phyloP scores from a whole-genome alignment of 2,888 invertebrate genomes.

The Aleiodes leptofemur region DNA sequence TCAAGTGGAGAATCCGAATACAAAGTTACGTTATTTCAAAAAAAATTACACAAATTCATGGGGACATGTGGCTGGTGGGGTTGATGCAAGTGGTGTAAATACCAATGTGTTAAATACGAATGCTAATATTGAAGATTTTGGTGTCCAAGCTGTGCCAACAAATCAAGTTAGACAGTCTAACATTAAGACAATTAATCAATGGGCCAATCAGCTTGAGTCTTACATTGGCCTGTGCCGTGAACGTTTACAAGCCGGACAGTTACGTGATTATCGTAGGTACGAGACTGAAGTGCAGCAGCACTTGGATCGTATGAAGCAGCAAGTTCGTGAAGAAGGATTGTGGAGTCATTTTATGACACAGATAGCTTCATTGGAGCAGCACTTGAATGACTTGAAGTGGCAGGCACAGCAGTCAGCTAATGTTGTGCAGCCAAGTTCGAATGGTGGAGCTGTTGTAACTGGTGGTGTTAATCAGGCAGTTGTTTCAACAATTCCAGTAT shows the following conservation, averaged over 20 bases:
- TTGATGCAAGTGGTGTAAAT: not conserved
- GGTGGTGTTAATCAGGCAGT: conserved; percentile 9
- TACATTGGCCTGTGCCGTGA: conserved; percentile 18
- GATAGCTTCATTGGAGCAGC: conserved; percentile 1
- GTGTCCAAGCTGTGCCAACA: conserved; percentile 46
- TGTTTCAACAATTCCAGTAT: not conserved
- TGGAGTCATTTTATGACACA: conserved; percentile 14
- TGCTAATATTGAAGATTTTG: conserved; percentile 60
- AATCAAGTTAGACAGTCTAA: conserved; percentile 35
- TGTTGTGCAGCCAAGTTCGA: not conserved
- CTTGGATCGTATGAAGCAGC: conserved; percentile 23
- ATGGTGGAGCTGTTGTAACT: not conserved
- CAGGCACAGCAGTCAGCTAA: conserved; percentile 6
- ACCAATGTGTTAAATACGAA: not conserved
- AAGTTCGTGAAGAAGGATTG: conserved; percentile 13
- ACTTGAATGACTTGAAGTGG: conserved; percentile 13
- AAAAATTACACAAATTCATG: conserved; percentile 52
- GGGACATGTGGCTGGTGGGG: conserved; percentile 48
- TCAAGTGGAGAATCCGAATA: conserved; percentile 55
- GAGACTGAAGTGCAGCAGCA: conserved; percentile 12
- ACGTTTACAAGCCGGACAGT: conserved; percentile 12
- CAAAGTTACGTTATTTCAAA: conserved; percentile 46
- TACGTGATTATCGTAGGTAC: conserved; percentile 24
- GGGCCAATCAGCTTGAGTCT: not conserved
- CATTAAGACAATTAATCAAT: not conserved